Percentiles rank a stretch among this genome's conserved stretches.
These are phyloP conservation scores for Torymus aiolomorphi DNA, from an alignment of 2,888 invertebrate genomes.

Conservation along the genomic window DNA sequence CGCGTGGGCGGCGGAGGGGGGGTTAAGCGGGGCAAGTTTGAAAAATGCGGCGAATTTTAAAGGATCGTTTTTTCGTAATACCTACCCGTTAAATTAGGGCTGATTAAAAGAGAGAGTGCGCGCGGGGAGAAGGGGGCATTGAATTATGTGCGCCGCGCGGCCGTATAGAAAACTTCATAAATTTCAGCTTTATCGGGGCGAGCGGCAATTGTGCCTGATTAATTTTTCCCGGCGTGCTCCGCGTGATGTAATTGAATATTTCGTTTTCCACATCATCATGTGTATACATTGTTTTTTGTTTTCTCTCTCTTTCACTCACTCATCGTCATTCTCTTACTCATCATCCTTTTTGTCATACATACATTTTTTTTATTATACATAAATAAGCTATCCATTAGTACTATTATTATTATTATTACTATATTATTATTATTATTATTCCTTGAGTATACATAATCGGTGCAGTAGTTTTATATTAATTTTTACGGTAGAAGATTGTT, in stretches of 20 bases:
- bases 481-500: slow-evolving; percentile 56
- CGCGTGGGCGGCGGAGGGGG: too few relatives aligned
- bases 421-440: slow-evolving; percentile 24
- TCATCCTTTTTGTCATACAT: too few relatives aligned
- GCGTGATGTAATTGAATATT: neutral
- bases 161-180: neutral
- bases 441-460: slow-evolving; percentile 42
- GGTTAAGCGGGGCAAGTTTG: too few relatives aligned
- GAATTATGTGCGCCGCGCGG: too few relatives aligned
- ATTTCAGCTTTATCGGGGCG: slow-evolving; percentile 10
- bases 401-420: neutral
- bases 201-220: slow-evolving; percentile 2
- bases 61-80: too few relatives aligned
- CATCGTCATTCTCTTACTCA: too few relatives aligned
- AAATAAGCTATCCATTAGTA: too few relatives aligned
- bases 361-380: too few relatives aligned
- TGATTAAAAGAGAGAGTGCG: neutral
- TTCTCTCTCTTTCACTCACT: neutral
- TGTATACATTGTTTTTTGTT: slow-evolving; percentile 4
- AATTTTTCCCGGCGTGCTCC: slow-evolving; percentile 32
- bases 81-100: too few relatives aligned
- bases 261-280: too few relatives aligned
- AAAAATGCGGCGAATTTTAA: neutral
- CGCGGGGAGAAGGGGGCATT: neutral
- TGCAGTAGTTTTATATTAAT: slow-evolving; percentile 51